phyloP scores from a whole-genome alignment of 2,888 invertebrate genomes.

The Blastobasis adustella region DNA sequence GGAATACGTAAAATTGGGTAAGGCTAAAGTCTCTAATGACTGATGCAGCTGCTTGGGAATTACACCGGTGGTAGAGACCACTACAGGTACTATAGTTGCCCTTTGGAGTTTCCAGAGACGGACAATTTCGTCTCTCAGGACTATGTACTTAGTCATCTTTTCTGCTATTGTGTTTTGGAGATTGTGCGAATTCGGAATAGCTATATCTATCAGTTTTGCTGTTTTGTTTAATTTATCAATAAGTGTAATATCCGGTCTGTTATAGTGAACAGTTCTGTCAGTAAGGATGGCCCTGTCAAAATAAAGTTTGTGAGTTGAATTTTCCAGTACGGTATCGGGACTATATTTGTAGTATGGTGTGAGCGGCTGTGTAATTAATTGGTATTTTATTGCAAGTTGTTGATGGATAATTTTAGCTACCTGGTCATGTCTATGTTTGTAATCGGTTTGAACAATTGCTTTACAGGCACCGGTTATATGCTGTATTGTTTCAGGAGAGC shows the following conservation, averaged over 20 bases:
- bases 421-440: constrained; percentile 7
- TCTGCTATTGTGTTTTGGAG: constrained; percentile 11
- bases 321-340: constrained; percentile 6
- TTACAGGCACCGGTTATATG: constrained; percentile 8
- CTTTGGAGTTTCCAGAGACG: constrained; percentile 1
- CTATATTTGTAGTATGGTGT: constrained; percentile 9
- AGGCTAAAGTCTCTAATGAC: not conserved
- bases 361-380: not conserved
- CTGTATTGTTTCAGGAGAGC: constrained; percentile 4
- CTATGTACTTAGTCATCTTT: constrained; percentile 10
- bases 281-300: constrained; percentile 1
- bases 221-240: constrained; percentile 9
- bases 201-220: constrained; percentile 8
- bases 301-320: not conserved
- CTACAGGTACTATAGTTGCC: constrained; percentile 1
- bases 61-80: not conserved
- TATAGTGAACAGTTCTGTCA: constrained; percentile 2
- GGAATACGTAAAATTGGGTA: not conserved
- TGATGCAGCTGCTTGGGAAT: not conserved
- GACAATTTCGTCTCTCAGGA: constrained; percentile 2
- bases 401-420: constrained; percentile 11
- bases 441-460: constrained; percentile 5
- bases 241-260: too few relatives aligned
- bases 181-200: constrained; percentile 12
- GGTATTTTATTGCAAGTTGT: constrained; percentile 5